phyloP scores from a whole-genome alignment of 2,797 vertebrate species.

The Steatocranus sp. region DNA sequence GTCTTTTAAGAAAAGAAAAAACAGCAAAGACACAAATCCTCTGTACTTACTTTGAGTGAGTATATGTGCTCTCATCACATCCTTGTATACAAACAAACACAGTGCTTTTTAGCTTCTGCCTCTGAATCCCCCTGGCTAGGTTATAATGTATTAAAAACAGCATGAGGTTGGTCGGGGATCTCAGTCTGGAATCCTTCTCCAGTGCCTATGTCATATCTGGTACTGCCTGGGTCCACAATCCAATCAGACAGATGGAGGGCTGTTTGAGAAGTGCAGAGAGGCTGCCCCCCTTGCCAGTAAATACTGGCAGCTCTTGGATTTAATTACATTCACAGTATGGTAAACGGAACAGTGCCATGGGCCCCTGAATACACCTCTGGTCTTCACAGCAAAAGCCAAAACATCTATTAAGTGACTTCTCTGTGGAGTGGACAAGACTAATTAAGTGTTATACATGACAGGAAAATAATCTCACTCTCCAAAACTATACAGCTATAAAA shows the following conservation, averaged over 20 bases:
- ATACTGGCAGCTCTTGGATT: conserved; percentile 77
- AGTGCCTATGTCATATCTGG: conserved; percentile 51
- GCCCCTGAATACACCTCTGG: conserved; percentile 61
- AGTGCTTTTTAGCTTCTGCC: not conserved
- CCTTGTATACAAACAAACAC: conserved; percentile 13
- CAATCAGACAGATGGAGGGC: conserved; percentile 78
- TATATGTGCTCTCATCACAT: conserved; percentile 12
- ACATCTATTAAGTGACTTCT: conserved; percentile 32
- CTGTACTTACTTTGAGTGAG: conserved; percentile 9
- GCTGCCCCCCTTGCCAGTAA: conserved; percentile 65
- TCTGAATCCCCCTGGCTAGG: conserved; percentile 49
- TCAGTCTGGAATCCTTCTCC: conserved; percentile 29
- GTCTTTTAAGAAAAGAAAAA: not conserved
- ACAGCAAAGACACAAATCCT: not conserved
- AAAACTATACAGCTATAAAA: not conserved
- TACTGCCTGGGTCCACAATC: conserved; percentile 69
- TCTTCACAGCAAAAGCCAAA: conserved; percentile 36
- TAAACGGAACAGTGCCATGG: conserved; percentile 68
- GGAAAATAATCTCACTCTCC: not conserved
- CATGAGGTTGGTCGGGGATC: conserved; percentile 35
- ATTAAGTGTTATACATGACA: conserved; percentile 24
- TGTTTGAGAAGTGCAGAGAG: conserved; percentile 64
- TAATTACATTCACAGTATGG: conserved; percentile 85
- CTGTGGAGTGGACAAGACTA: conserved; percentile 17
- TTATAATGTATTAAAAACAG: conserved; percentile 56